Percentiles rank a stretch among this genome's conserved stretches.
Conservation (phyloP, 92 coral and sea anemone species). For the Isaurus tuberculatus region DNA sequence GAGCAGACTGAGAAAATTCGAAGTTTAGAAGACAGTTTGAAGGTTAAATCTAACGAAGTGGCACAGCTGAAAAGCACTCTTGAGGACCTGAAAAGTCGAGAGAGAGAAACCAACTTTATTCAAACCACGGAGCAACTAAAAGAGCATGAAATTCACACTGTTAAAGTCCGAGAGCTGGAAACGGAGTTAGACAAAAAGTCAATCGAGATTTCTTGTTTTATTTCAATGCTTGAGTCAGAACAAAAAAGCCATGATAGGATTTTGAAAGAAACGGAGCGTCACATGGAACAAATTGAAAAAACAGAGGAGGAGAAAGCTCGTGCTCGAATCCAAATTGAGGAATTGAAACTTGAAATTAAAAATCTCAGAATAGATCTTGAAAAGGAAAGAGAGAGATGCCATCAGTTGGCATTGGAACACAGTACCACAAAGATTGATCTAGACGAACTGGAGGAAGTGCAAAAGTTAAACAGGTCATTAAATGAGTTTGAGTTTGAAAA, state of each 20-base stretch:
- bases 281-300: slow-evolving; percentile 70
- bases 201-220: slow-evolving; percentile 62
- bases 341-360: slow-evolving; percentile 51
- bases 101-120: slow-evolving; percentile 55
- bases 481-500: slow-evolving; percentile 82
- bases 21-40: slow-evolving; percentile 59
- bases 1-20: slow-evolving; percentile 58
- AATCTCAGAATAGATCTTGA: slow-evolving; percentile 66
- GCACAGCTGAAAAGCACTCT: slow-evolving; percentile 20
- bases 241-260: slow-evolving; percentile 88
- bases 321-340: slow-evolving; percentile 53
- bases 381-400: slow-evolving; percentile 64
- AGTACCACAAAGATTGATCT: slow-evolving; percentile 65
- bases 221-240: slow-evolving; percentile 80
- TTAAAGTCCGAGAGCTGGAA: slow-evolving; percentile 63
- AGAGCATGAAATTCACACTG: slow-evolving; percentile 65
- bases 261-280: slow-evolving; percentile 85
- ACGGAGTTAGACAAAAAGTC: slow-evolving; percentile 58
- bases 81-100: slow-evolving; percentile 50
- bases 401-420: slow-evolving; percentile 53
- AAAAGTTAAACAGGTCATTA: slow-evolving; percentile 75
- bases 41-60: slow-evolving; percentile 54
- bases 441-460: slow-evolving; percentile 76
- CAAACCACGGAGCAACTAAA: slow-evolving; percentile 56
- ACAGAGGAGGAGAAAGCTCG: slow-evolving; percentile 73